Conservation (phyloP, 2,113 vertebrate genomes). For the Panthera tigris region DNA sequence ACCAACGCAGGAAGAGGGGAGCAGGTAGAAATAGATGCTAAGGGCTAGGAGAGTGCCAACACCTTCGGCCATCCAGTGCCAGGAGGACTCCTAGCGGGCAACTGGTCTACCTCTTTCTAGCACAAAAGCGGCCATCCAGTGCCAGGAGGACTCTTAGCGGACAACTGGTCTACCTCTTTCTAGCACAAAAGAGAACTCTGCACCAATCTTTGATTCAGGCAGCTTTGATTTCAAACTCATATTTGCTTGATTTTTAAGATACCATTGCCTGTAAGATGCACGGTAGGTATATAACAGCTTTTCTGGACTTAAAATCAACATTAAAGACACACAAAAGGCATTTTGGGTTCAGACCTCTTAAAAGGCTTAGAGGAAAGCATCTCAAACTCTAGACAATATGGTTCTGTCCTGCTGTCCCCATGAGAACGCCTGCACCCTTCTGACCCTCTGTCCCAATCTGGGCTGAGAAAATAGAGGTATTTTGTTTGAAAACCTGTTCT, state of each 20-base stretch:
- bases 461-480: slow-evolving; percentile 20
- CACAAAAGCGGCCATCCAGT: no score
- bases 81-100: no score
- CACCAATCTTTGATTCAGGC: background rate
- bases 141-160: background rate
- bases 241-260: slow-evolving; percentile 5
- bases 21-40: rapidly evolving
- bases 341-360: slow-evolving; percentile 42
- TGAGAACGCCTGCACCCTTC: background rate
- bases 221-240: background rate
- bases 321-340: background rate
- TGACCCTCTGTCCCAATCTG: background rate
- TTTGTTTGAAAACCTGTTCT: slow-evolving; percentile 40
- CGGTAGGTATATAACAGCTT: background rate
- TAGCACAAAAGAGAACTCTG: background rate
- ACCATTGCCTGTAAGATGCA: background rate
- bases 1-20: background rate
- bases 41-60: rapidly evolving
- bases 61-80: background rate
- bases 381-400: background rate
- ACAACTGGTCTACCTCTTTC: background rate
- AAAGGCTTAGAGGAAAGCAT: slow-evolving; percentile 5
- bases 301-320: background rate
- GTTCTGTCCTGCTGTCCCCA: background rate
- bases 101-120: no score